Conservation (phyloP, 2,797 vertebrate genomes). For the Lindbergichthys nudifrons region DNA sequence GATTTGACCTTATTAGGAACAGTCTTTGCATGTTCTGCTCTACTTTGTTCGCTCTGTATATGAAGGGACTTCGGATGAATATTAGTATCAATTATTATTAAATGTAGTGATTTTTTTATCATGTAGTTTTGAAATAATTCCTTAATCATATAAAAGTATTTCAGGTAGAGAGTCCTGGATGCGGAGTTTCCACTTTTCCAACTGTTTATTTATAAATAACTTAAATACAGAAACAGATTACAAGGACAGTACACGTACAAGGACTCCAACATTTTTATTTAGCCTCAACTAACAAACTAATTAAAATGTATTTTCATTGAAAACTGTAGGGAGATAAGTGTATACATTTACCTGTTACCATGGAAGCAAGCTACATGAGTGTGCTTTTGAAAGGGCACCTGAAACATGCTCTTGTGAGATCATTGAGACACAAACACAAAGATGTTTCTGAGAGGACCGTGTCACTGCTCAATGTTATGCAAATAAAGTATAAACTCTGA, state of each 20-base stretch:
- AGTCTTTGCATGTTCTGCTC: neutral
- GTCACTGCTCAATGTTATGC: conserved; percentile 38
- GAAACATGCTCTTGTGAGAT: conserved; percentile 40
- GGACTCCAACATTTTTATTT: conserved; percentile 2
- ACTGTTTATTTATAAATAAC: conserved; percentile 2
- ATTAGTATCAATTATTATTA: neutral
- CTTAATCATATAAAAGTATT: neutral
- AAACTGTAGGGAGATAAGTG: conserved; percentile 40
- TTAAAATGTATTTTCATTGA: conserved; percentile 14
- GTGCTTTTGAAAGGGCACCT: conserved; percentile 42
- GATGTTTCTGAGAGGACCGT: conserved; percentile 15
- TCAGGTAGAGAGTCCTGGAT: neutral
- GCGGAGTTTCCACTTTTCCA: neutral
- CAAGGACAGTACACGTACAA: conserved; percentile 2
- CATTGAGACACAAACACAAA: conserved; percentile 37
- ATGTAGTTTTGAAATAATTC: neutral
- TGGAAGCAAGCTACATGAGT: conserved; percentile 52
- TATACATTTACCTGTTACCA: conserved; percentile 58
- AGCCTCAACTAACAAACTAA: neutral
- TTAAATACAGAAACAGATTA: neutral
- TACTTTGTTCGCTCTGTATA: neutral
- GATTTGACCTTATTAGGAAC: neutral
- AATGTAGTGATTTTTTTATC: neutral
- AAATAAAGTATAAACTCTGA: conserved; percentile 34
- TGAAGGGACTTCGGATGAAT: neutral